Base-by-base conservation (phyloP, 30 jellyfish, hydroid and myxozoan genomes). In the Cassiopea xamachana region DNA sequence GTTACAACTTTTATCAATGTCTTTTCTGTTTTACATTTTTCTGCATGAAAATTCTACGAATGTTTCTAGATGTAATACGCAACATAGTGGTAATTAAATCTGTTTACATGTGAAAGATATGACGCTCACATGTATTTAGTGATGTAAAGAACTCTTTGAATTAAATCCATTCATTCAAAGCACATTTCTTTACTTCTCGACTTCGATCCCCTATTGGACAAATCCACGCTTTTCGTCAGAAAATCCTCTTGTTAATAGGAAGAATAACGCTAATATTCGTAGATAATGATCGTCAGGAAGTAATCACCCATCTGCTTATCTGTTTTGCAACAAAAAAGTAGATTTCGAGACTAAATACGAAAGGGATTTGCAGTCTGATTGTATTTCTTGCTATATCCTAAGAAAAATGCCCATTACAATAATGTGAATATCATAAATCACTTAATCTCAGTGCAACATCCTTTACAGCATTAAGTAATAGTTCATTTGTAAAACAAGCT, bases 401-500 rank as follows among this genome's bases (percentile, higher is more conserved):
- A 50, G 18, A 14, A 76, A 45, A 76, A 50, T n/a, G 85, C 16
- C 27, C 3, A 16, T 7, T 2, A 7, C 77, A 4, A 68, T 7
- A 68, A 48, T 46, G 19, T 13, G 39, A 47, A 47, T 47, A 76
- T 45, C 7, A 50, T 27, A 46, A 76, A 44, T 45, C 70, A 43
- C 48, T 76, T 39, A 45, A 76, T 44, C 85, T 10, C 46, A 44
- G 85, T 46, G 48, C 8, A 16, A 68, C 1, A 76, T 76, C 85
- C 85, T 1, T 45, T 76, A 48, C 1, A 43, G 16, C 12, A 14
- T 58, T 44, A 27, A 76, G 46, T 47, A 76, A 76, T 76, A 44
- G 5, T 69, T 76, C 85, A 44, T 76, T 76, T 44, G 27, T 2
- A 48, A 76, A 76, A 76, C 70, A 17, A 76, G 85, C 69, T 76